Evolutionary conservation across 2,113 vertebrate species (phyloP), one percentile per base, ranked within the genome.

Genomic region (Alligator mississippiensis): DNA sequence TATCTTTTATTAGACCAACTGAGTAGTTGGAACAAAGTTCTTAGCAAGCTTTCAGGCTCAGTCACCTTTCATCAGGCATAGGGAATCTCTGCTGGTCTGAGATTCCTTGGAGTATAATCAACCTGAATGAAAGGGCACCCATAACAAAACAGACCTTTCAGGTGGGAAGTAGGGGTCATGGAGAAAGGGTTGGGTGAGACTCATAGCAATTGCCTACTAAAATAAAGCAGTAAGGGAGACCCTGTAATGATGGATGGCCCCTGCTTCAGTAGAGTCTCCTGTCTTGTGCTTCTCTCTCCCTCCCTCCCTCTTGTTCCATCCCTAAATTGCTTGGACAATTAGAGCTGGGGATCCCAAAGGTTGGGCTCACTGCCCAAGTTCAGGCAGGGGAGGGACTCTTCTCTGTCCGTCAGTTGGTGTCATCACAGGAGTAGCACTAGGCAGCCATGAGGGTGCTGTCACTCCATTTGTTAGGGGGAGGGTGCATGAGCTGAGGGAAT

Each of bases 221-320:
- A 4, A 7, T n/a, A 78, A n/a, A 4, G 11, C 57, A 78, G 28
- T 66, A 28, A 15, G 8, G 25, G 16, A 18, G 59, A 30, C n/a
- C 30, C 12, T 16, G 15, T 14, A 59, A 59, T 15, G 55, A 4
- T 12, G 18, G 2, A 1, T 60, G 57, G 12, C 11, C 8, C 19
- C n/a, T 22, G 19, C 57, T n/a, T 77, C 28, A 30, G 57, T 28
- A 8, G 28, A 34, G 74, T 28, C 57, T 61, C 47, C 0, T 0
- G 11, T 18, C 9, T 72, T 28, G 59, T 76, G n/a, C 3, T 1
- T 1, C 1, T 30, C 62, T 1, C 1, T 30, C 62, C 84, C 60
- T 80, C 82, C 3, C 11, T 4, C 18, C 66, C 66, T 18, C n/a
- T 11, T 5, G 8, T 10, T 16, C n/a, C 17, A 21, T 70, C 66